Conservation (phyloP, 2,888 invertebrate species). For the Dastarcus helophoroides region DNA sequence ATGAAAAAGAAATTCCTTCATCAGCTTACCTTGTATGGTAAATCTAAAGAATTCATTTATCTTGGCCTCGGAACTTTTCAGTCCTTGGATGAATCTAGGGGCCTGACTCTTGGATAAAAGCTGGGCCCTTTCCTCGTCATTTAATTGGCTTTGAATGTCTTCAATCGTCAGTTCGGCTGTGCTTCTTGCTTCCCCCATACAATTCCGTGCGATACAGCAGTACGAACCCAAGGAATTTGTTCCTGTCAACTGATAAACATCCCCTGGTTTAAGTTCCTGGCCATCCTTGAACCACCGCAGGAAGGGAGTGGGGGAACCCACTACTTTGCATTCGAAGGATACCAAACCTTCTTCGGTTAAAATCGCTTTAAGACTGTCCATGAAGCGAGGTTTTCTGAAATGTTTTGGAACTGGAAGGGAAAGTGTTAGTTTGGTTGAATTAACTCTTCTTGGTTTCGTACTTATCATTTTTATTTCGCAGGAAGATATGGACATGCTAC, state of each 20-base stretch:
- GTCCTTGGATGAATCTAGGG: constrained; percentile 68
- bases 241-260: constrained; percentile 84
- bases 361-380: constrained; percentile 81
- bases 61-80: constrained; percentile 71
- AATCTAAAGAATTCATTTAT: constrained; percentile 75
- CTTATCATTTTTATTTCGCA: constrained; percentile 68
- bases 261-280: constrained; percentile 81
- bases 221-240: constrained; percentile 83
- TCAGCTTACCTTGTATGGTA: constrained; percentile 57
- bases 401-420: constrained; percentile 70
- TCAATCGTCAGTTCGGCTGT: constrained; percentile 80
- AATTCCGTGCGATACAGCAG: constrained; percentile 79
- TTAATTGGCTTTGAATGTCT: constrained; percentile 81
- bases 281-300: constrained; percentile 89
- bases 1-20: background rate
- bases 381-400: constrained; percentile 78
- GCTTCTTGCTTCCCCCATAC: constrained; percentile 83
- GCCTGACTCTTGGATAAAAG: constrained; percentile 67
- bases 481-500: constrained; percentile 63
- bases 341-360: constrained; percentile 85
- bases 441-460: constrained; percentile 35
- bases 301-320: constrained; percentile 80
- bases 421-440: background rate
- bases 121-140: constrained; percentile 72
- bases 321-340: constrained; percentile 87